Conservation (phyloP, 2,113 vertebrate genomes). For the Butorides virescens region DNA sequence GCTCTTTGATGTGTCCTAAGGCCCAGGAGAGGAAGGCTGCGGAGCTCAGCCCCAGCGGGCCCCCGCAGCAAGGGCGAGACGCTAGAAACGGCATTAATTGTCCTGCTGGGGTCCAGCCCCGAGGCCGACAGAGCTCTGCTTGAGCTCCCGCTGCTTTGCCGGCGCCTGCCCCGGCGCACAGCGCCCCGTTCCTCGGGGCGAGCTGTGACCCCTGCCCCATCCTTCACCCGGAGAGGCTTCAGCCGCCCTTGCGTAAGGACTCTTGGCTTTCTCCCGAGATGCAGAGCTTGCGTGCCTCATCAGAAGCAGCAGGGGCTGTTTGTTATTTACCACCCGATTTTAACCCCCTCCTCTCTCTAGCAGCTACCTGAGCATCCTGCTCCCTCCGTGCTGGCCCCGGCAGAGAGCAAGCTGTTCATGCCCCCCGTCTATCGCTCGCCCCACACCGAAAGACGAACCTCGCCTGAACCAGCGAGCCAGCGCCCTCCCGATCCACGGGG, state of each 20-base stretch:
- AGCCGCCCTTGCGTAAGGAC: background rate
- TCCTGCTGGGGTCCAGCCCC: background rate
- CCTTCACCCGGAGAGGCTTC: background rate
- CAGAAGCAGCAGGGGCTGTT: background rate
- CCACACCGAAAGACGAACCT: background rate
- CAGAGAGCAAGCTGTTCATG: rapidly evolving
- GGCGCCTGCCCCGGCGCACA: background rate
- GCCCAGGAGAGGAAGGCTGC: background rate
- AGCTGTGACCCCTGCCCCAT: background rate
- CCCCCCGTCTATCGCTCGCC: too few relatives aligned
- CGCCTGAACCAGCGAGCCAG: rapidly evolving
- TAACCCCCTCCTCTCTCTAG: background rate
- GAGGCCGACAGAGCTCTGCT: background rate
- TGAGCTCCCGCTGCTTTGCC: background rate
- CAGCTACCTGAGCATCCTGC: background rate
- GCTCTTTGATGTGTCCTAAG: background rate
- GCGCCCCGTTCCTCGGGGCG: background rate
- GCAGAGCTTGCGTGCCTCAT: background rate
- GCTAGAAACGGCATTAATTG: background rate
- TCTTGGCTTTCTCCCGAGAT: background rate
- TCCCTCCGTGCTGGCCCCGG: background rate
- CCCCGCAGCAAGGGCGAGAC: background rate
- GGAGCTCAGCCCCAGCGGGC: background rate
- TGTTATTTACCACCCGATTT: background rate
- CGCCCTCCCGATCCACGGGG: background rate